Percentiles rank a stretch among this genome's conserved stretches.
Evolutionary conservation across 2,797 vertebrate genomes (phyloP).

Genomic region (Sphaeramia orbicularis): DNA sequence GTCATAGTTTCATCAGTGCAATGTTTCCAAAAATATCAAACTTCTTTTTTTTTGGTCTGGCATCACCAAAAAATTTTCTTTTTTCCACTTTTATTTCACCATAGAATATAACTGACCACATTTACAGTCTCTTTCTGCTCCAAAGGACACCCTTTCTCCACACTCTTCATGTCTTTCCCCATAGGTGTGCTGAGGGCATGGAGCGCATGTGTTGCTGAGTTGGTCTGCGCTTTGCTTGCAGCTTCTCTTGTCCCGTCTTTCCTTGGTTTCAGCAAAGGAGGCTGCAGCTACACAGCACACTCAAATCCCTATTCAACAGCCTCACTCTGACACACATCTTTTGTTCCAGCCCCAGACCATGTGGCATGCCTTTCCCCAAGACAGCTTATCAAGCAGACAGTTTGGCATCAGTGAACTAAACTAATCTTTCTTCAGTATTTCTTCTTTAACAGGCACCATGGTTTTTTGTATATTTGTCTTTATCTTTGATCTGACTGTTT

Average conservation of each 20-base stretch:
- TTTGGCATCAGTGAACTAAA: constrained; percentile 61
- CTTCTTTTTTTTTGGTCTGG: background rate
- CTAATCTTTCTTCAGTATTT: constrained; percentile 65
- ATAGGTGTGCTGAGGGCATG: constrained; percentile 96
- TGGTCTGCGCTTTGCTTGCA: constrained; percentile 83
- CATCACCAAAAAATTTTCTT: constrained; percentile 8
- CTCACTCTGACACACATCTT: constrained; percentile 54
- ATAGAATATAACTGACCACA: constrained; percentile 23
- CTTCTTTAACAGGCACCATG: constrained; percentile 77
- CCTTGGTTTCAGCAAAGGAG: constrained; percentile 75
- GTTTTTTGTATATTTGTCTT: constrained; percentile 54
- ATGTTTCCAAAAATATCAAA: constrained; percentile 1
- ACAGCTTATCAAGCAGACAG: constrained; percentile 57
- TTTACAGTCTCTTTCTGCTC: constrained; percentile 67
- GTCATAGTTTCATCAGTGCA: constrained; percentile 2
- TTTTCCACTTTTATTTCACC: constrained; percentile 1
- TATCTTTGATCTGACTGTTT: constrained; percentile 51
- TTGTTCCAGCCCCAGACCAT: constrained; percentile 73
- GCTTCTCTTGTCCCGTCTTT: constrained; percentile 72
- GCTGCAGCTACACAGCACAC: constrained; percentile 58
- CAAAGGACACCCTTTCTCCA: background rate
- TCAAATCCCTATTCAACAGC: constrained; percentile 45
- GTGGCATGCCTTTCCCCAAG: constrained; percentile 68
- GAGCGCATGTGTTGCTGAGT: constrained; percentile 94
- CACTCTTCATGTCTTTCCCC: constrained; percentile 76